Percentiles rank a stretch among this genome's conserved stretches.
These are phyloP conservation scores for Choloepus didactylus DNA, from an alignment of 2,797 vertebrate genomes.

Conservation along the genomic window DNA sequence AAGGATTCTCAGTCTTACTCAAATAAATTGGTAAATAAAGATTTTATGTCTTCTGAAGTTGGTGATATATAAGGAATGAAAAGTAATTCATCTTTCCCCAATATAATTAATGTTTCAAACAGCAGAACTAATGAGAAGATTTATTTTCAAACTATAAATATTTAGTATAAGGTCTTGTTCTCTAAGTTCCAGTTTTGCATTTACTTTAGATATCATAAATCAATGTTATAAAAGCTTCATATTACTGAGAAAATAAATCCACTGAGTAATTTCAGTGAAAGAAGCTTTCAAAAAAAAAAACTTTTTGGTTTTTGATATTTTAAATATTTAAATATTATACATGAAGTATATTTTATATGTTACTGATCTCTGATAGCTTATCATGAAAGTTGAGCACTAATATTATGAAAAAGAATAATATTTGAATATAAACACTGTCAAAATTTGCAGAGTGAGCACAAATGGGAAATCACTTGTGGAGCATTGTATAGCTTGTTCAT, in stretches of 20 bases:
- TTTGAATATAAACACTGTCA: constrained; percentile 83
- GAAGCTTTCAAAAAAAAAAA: constrained; percentile 62
- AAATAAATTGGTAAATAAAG: constrained; percentile 75
- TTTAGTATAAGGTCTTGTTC: constrained; percentile 72
- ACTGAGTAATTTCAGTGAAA: constrained; percentile 74
- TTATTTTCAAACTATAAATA: constrained; percentile 83
- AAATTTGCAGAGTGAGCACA: constrained; percentile 82
- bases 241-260: constrained; percentile 79
- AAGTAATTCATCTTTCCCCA: constrained; percentile 73
- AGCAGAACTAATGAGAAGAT: constrained; percentile 77
- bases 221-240: constrained; percentile 72
- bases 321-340: constrained; percentile 83
- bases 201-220: constrained; percentile 76
- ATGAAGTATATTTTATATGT: constrained; percentile 61
- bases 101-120: constrained; percentile 76
- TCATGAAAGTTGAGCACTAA: constrained; percentile 80
- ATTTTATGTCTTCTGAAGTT: constrained; percentile 77
- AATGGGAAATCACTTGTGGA: constrained; percentile 80
- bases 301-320: constrained; percentile 79
- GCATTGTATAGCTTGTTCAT: constrained; percentile 70
- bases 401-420: constrained; percentile 80
- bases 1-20: constrained; percentile 31
- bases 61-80: constrained; percentile 74
- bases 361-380: constrained; percentile 80
- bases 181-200: constrained; percentile 73